These are phyloP conservation scores for Axea sp. DNA, from an alignment of 2,888 invertebrate species.

Conservation along the genomic window DNA sequence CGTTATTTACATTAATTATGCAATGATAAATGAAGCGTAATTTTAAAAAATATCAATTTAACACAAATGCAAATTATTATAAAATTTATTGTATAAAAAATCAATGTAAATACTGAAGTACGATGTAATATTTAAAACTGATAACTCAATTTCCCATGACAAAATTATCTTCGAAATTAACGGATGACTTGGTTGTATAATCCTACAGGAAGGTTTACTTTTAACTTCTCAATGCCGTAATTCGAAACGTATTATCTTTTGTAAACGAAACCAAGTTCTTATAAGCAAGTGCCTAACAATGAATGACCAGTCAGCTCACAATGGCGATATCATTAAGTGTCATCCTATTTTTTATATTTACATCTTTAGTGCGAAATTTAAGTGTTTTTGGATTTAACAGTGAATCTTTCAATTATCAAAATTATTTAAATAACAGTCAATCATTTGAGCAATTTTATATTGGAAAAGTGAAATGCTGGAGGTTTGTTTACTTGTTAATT, in stretches of 20 bases:
- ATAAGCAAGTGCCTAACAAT: conserved; percentile 52
- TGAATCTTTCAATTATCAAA: conserved; percentile 16
- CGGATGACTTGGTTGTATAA: no score
- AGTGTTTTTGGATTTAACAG: conserved; percentile 18
- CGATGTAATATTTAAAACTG: conserved; percentile 25
- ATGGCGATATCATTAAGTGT: conserved; percentile 50
- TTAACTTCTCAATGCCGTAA: conserved; percentile 45
- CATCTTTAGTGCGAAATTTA: conserved; percentile 35
- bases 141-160: conserved; percentile 31
- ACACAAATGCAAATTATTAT: no score
- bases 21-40: no score
- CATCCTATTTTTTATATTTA: conserved; percentile 13
- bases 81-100: no score
- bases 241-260: conserved; percentile 62
- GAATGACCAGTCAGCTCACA: conserved; percentile 54
- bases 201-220: conserved; percentile 42
- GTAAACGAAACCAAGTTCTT: conserved; percentile 61
- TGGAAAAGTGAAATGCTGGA: conserved; percentile 39
- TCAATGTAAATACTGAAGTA: no score
- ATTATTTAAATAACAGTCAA: no score
- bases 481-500: no score
- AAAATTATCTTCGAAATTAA: conserved; percentile 28
- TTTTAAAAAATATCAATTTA: no score
- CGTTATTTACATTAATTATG: no score
- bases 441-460: conserved; percentile 27